Conservation (phyloP, 2,113 vertebrate genomes). For the Tenebrosternarchus preto region DNA sequence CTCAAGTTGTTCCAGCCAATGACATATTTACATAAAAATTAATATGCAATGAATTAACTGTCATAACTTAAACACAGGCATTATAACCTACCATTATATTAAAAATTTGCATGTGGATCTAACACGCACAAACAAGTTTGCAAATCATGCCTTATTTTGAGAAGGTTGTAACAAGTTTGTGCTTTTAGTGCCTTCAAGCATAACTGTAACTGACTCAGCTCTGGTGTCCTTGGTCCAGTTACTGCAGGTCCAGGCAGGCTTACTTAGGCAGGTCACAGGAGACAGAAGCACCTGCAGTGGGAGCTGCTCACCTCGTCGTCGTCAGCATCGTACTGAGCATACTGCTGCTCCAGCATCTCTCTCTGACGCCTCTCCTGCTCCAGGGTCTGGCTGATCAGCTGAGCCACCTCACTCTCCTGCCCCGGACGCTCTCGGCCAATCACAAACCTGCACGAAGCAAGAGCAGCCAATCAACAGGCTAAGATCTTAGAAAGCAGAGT, state of each 20-base stretch:
- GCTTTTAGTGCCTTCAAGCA: conserved; percentile 32
- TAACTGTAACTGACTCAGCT: conserved; percentile 3
- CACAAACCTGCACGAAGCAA: conserved; percentile 82
- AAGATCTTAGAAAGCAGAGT: not conserved
- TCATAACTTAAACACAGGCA: not conserved
- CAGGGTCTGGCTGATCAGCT: conserved; percentile 95
- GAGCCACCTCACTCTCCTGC: conserved; percentile 96
- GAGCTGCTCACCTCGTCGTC: conserved; percentile 86
- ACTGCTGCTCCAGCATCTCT: conserved; percentile 94
- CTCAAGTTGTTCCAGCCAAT: not conserved
- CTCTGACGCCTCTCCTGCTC: conserved; percentile 93
- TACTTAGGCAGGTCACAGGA: conserved; percentile 6
- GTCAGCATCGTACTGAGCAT: conserved; percentile 92
- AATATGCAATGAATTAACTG: not conserved
- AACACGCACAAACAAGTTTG: not conserved
- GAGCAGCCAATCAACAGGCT: conserved; percentile 20
- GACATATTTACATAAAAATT: not conserved
- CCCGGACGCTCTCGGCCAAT: conserved; percentile 96
- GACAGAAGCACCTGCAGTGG: not conserved
- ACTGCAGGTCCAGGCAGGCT: conserved; percentile 15
- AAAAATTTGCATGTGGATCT: not conserved
- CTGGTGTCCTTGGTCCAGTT: not conserved
- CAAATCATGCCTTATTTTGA: not conserved
- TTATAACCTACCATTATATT: too few relatives aligned
- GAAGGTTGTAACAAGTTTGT: conserved; percentile 19